A percentile compares a stretch with the other conserved stretches of the same genome.
Evolutionary conservation across 2,113 vertebrate species (phyloP).

Genomic region (Cryptotis parvus): DNA sequence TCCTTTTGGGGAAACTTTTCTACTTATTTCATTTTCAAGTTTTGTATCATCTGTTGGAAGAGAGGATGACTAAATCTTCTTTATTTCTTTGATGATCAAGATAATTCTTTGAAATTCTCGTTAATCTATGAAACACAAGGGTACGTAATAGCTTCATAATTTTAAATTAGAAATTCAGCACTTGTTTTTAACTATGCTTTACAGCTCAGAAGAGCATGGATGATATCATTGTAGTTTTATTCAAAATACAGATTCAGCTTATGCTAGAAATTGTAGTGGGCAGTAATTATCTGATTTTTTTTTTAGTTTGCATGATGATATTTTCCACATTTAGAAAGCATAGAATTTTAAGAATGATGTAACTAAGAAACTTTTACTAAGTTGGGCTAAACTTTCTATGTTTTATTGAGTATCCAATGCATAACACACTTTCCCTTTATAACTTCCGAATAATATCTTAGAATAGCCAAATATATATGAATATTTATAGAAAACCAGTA

Average conservation of each 20-base stretch:
- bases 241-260: background rate
- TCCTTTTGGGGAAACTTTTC: no score
- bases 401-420: background rate
- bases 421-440: background rate
- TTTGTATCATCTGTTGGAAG: conserved; percentile 35
- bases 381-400: background rate
- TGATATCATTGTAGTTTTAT: conserved; percentile 35
- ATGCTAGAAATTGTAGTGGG: background rate
- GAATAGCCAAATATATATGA: background rate
- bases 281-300: background rate
- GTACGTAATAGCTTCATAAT: conserved; percentile 48
- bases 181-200: background rate
- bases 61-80: background rate
- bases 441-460: background rate
- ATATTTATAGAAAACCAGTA: background rate
- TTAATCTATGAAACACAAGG: conserved; percentile 57
- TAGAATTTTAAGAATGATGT: background rate
- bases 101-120: background rate
- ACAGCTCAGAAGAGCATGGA: background rate
- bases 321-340: background rate
- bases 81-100: conserved; percentile 52
- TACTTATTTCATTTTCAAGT: conserved; percentile 26
- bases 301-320: background rate
- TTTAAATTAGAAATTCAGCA: background rate
- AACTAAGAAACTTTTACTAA: background rate